Evolutionary conservation across 2,888 invertebrate species (phyloP), one percentile per base, ranked within the genome.

Genomic region (Smittia sp.): DNA sequence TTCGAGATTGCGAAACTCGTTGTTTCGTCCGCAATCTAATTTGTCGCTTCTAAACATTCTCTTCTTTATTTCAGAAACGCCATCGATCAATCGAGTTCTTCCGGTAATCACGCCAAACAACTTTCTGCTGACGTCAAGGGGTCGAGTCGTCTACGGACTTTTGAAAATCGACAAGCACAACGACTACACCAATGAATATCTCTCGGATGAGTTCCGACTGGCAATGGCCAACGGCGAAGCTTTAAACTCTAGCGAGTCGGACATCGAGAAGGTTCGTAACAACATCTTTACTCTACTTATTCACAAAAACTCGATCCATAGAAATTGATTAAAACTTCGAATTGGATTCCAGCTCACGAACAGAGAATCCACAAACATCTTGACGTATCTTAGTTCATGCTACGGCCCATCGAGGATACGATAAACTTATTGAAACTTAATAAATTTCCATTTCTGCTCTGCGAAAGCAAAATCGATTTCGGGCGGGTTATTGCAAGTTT

Each of bases 21-120:
- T 46, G 46, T 58, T 58, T 58, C 22, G 2, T 22, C 22, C 22
- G 13, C 58, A 58, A 58, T 20, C 63, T 63, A 25, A 63, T n/a
- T 63, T 63, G n/a, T n/a, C n/a, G n/a, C n/a, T n/a, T n/a, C n/a
- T n/a, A n/a, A n/a, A n/a, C n/a, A n/a, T n/a, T n/a, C n/a, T n/a
- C n/a, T n/a, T n/a, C n/a, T n/a, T n/a, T n/a, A n/a, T n/a, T 74
- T 25, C 68, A 77, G 76, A 76, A 75, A 75, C 76, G 54, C 76
- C 76, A 63, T 76, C 76, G 72, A 79, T 80, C 75, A 79, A 79
- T 70, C 77, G 83, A 76, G 82, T 83, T 76, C 81, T 85, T 22
- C 86, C 86, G 46, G 81, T 86, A 76, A 85, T 86, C 74, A 85
- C 85, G 63, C 85, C 86, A 63, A 81, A 84, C 75, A 84, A 84